These are phyloP conservation scores for Tethya wilhelma DNA, from an alignment of 37 sponge, comb jelly and placozoan species.

Conservation along the genomic window DNA sequence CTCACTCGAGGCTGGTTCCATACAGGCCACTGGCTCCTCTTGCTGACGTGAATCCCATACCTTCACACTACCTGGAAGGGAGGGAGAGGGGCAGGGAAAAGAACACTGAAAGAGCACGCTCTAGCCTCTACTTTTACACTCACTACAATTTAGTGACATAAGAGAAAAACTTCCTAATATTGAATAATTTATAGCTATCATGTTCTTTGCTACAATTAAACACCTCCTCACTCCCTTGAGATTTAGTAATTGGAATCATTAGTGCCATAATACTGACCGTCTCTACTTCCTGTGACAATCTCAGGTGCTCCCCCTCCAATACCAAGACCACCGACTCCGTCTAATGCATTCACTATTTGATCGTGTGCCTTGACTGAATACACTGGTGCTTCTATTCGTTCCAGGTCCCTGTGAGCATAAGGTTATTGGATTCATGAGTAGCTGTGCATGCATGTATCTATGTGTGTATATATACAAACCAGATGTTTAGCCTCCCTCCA, in stretches of 20 bases:
- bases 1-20: slow-evolving; percentile 97
- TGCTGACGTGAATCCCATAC: slow-evolving; percentile 98
- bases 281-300: slow-evolving; percentile 96
- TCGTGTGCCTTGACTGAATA: slow-evolving; percentile 91
- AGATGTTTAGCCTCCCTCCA: slow-evolving; percentile 87
- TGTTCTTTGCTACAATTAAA: too few relatives aligned
- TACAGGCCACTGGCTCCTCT: slow-evolving; percentile 90
- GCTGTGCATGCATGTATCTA: background rate
- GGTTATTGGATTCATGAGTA: background rate
- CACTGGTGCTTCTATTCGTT: slow-evolving; percentile 77
- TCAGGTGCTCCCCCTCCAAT: slow-evolving; percentile 99
- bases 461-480: slow-evolving; percentile 49
- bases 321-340: slow-evolving; percentile 98
- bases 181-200: too few relatives aligned
- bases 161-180: too few relatives aligned
- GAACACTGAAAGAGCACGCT: too few relatives aligned
- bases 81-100: background rate
- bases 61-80: slow-evolving; percentile 85
- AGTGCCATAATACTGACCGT: slow-evolving; percentile 91
- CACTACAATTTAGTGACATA: background rate
- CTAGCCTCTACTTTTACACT: background rate
- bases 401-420: slow-evolving; percentile 77
- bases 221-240: too few relatives aligned
- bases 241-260: too few relatives aligned
- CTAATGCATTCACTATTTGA: slow-evolving; percentile 89